phyloP scores from a whole-genome alignment of 2,113 vertebrate genomes.

The Forbesichthys agassizii region DNA sequence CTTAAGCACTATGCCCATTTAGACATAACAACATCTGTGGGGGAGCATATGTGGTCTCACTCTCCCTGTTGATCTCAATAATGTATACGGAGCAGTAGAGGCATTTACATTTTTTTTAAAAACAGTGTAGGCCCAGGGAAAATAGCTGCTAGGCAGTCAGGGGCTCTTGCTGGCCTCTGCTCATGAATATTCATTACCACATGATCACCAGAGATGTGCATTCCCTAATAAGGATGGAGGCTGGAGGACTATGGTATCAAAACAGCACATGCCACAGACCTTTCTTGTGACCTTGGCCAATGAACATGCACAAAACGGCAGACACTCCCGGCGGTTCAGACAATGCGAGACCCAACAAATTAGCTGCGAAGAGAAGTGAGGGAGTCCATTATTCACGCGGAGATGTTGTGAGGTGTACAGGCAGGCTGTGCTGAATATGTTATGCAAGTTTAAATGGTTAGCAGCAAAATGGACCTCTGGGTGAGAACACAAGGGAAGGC shows the following conservation, averaged over 20 bases:
- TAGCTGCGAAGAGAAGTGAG: conserved; percentile 11
- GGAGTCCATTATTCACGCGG: conserved; percentile 11
- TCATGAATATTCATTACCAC: conserved; percentile 63
- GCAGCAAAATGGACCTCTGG: conserved; percentile 8
- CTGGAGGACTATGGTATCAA: conserved; percentile 35
- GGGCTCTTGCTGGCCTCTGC: conserved; percentile 15
- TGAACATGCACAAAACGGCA: conserved; percentile 39
- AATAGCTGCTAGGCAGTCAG: conserved; percentile 44
- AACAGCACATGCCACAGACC: conserved; percentile 37
- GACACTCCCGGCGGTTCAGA: conserved; percentile 35
- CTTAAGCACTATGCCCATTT: conserved; percentile 35
- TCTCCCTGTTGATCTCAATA: conserved; percentile 51
- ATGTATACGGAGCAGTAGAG: conserved; percentile 50
- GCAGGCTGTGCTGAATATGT: conserved; percentile 51
- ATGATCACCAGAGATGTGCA: conserved; percentile 39
- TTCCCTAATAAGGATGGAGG: conserved; percentile 32
- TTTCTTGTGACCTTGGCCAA: conserved; percentile 49
- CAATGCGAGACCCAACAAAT: conserved; percentile 14
- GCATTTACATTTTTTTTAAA: no score
- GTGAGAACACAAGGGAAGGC: conserved; percentile 20
- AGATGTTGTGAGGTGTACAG: conserved; percentile 30
- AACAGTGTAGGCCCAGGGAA: conserved; percentile 54
- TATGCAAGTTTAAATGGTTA: background rate
- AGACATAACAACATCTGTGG: conserved; percentile 41
- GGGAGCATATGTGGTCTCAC: conserved; percentile 42